These are phyloP conservation scores for Plagodis dolabraria DNA, from an alignment of 2,888 invertebrate species.

Conservation along the genomic window DNA sequence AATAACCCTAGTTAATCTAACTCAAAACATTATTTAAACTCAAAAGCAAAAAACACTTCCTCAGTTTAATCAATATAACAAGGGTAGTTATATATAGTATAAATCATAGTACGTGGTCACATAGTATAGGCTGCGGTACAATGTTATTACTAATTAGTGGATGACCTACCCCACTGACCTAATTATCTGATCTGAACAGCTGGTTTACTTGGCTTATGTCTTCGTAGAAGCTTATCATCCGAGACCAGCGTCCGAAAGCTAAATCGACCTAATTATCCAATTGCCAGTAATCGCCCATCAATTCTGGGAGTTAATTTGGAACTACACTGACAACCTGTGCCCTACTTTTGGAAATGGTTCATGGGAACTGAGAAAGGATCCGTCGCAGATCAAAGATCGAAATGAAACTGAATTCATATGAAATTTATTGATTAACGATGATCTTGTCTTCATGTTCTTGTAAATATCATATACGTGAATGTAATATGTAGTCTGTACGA, in stretches of 20 bases:
- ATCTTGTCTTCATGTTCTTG: too few relatives aligned
- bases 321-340: slow-evolving; percentile 43
- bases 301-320: slow-evolving; percentile 49
- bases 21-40: background rate
- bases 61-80: slow-evolving; percentile 3
- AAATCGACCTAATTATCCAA: slow-evolving; percentile 62
- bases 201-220: slow-evolving; percentile 9
- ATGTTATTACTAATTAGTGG: too few relatives aligned
- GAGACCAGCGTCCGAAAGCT: slow-evolving; percentile 26
- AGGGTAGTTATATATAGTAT: background rate
- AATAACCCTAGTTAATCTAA: slow-evolving; percentile 6
- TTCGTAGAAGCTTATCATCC: slow-evolving; percentile 24
- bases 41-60: background rate
- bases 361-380: slow-evolving; percentile 41
- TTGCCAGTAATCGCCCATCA: slow-evolving; percentile 60
- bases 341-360: slow-evolving; percentile 45
- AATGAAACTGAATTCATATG: slow-evolving; percentile 7
- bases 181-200: slow-evolving; percentile 12
- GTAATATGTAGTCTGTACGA: too few relatives aligned
- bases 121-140: too few relatives aligned
- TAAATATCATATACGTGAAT: too few relatives aligned
- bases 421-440: too few relatives aligned
- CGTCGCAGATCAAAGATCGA: slow-evolving; percentile 8
- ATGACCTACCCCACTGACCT: slow-evolving; percentile 15
- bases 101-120: too few relatives aligned